Conservation (phyloP, 2,113 vertebrate genomes). For the Saccopteryx leptura region DNA sequence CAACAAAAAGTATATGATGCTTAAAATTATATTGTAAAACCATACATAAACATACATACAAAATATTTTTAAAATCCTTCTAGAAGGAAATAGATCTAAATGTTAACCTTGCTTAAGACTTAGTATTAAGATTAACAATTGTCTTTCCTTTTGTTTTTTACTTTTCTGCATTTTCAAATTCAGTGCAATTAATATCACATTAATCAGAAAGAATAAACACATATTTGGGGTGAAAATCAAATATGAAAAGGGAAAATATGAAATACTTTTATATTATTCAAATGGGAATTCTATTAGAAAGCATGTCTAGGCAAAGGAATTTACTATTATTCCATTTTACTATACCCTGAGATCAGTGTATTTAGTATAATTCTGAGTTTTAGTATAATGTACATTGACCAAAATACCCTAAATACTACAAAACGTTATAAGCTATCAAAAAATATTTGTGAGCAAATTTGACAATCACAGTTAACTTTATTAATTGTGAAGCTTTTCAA, state of each 20-base stretch:
- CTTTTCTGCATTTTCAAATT: background rate
- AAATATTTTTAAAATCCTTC: background rate
- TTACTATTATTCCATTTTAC: background rate
- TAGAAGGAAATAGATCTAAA: background rate
- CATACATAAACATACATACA: background rate
- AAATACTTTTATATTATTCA: background rate
- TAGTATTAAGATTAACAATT: background rate
- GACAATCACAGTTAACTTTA: background rate
- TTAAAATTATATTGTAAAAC: background rate
- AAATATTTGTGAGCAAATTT: background rate
- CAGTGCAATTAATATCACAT: background rate
- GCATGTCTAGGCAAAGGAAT: background rate
- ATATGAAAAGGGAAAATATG: background rate
- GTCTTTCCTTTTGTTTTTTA: background rate
- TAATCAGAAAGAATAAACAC: background rate
- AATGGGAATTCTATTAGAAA: background rate
- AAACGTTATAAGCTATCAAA: background rate
- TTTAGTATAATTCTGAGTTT: background rate
- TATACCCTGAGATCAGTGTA: background rate
- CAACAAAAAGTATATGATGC: background rate
- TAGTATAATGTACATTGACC: background rate
- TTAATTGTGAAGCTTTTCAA: background rate
- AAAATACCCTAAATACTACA: background rate
- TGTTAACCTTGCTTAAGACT: background rate
- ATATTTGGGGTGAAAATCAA: background rate